Percentiles rank a stretch among this genome's conserved stretches.
Conservation (phyloP, 2,888 invertebrate genomes). For the Sinhomidia bicolor region DNA sequence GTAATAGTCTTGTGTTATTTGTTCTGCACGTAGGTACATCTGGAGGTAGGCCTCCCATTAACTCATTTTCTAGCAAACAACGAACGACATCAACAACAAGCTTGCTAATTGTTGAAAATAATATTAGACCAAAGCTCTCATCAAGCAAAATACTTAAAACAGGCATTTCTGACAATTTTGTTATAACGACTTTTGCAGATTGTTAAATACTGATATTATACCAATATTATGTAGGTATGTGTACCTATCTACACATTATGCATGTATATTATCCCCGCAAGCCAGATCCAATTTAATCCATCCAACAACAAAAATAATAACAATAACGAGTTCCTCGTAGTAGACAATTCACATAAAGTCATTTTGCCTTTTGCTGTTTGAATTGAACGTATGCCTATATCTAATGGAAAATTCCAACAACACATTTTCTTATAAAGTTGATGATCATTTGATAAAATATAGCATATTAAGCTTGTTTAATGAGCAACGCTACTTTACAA, state of each 20-base stretch:
- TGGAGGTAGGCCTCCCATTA: too few relatives aligned
- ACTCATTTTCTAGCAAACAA: too few relatives aligned
- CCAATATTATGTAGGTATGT: too few relatives aligned
- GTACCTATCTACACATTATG: neutral
- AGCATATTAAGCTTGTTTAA: slow-evolving; percentile 43
- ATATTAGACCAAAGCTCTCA: slow-evolving; percentile 1
- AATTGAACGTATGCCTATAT: neutral
- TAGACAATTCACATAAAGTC: slow-evolving; percentile 37
- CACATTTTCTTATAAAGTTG: neutral
- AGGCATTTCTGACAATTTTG: slow-evolving; percentile 43
- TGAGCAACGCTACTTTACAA: neutral
- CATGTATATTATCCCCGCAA: slow-evolving; percentile 22
- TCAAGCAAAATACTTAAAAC: neutral
- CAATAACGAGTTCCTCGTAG: neutral
- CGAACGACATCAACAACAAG: too few relatives aligned
- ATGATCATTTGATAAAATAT: neutral
- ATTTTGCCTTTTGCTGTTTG: neutral
- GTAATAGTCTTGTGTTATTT: too few relatives aligned
- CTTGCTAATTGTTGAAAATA: slow-evolving; percentile 20
- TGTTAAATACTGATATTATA: slow-evolving; percentile 52
- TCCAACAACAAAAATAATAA: neutral
- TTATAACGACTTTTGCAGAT: slow-evolving; percentile 46
- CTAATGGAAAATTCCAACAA: neutral
- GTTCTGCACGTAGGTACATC: too few relatives aligned
- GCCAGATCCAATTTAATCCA: slow-evolving; percentile 42